A percentile compares a stretch with the other conserved stretches of the same genome.
These are phyloP conservation scores for Camptogramma bilineatum DNA, from an alignment of 2,888 invertebrate species.

Conservation along the genomic window DNA sequence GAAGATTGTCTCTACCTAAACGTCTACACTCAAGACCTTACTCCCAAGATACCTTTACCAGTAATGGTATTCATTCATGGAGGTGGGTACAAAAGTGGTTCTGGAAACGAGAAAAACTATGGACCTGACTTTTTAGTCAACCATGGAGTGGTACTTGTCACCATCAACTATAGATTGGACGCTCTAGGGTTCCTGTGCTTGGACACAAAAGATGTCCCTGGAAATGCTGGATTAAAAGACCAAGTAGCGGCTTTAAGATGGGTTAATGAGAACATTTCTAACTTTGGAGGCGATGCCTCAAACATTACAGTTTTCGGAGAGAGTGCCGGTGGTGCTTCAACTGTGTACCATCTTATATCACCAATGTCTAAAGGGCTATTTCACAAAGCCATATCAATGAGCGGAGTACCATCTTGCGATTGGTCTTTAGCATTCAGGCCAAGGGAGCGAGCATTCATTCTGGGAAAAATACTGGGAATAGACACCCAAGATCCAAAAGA, in stretches of 20 bases:
- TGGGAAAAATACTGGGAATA: conserved; percentile 56
- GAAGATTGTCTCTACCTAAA: conserved; percentile 67
- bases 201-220: conserved; percentile 81
- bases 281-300: conserved; percentile 59
- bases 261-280: conserved; percentile 56
- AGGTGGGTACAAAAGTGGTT: conserved; percentile 59
- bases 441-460: conserved; percentile 50
- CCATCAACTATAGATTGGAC: conserved; percentile 83
- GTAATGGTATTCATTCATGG: conserved; percentile 70
- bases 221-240: conserved; percentile 84
- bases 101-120: conserved; percentile 72
- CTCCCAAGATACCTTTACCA: conserved; percentile 47
- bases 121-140: conserved; percentile 84
- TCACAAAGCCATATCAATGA: conserved; percentile 60
- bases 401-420: conserved; percentile 59
- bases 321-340: conserved; percentile 61
- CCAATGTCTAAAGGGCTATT: conserved; percentile 66
- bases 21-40: conserved; percentile 56
- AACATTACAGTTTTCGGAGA: conserved; percentile 63
- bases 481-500: conserved; percentile 53
- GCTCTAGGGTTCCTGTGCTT: conserved; percentile 84
- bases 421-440: conserved; percentile 53
- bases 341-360: conserved; percentile 56
- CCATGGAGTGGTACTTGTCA: conserved; percentile 82
- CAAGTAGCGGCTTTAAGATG: conserved; percentile 61